Evolutionary conservation across 2,113 vertebrate species (phyloP), one percentile per base, ranked within the genome.

Genomic region (Trichomycterus rosablanca): DNA sequence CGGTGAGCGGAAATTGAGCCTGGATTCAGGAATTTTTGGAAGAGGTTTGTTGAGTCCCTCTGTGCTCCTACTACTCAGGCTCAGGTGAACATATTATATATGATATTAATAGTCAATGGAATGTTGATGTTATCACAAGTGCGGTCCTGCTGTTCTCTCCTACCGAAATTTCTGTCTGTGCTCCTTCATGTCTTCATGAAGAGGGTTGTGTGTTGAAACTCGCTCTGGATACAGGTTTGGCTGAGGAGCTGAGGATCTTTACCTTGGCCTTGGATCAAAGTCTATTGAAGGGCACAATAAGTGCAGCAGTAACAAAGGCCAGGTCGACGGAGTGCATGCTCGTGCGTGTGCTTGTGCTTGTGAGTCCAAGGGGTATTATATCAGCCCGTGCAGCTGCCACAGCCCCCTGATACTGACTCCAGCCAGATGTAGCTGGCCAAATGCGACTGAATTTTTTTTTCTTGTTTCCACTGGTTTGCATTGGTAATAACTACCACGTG

Each of bases 401-500:
- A 53, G 28, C n/a, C 22, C 58, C 23, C 30, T 30, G 22, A 44
- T 7, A 23, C 51, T 40, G 40, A 35, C 40, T 46, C 43, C 12
- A 15, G 20, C 30, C 30, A 16, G 15, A 35, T 34, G 44, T 46
- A 40, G 18, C 49, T 9, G 32, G 59, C 28, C 56, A 32, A 35
- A 54, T 26, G 34, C 22, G 32, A 52, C 11, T 58, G 26, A 23
- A 18, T 11, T 26, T 46, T 30, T 54, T 45, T 46, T 44, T 19
- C 37, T 43, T 42, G 42, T 63, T 52, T 40, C 32, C 14, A 53
- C 30, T 26, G 34, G 34, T 37, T 37, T 37, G 34, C 53, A 51
- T 72, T 22, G 15, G 35, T 72, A 67, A 72, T 72, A 67, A 72
- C 69, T 67, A 52, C 69, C 69, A 72, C 53, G 69, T 67, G 69